These are phyloP conservation scores for Hirtodrosophila confusa DNA, from an alignment of 2,888 invertebrate genomes.

Conservation along the genomic window DNA sequence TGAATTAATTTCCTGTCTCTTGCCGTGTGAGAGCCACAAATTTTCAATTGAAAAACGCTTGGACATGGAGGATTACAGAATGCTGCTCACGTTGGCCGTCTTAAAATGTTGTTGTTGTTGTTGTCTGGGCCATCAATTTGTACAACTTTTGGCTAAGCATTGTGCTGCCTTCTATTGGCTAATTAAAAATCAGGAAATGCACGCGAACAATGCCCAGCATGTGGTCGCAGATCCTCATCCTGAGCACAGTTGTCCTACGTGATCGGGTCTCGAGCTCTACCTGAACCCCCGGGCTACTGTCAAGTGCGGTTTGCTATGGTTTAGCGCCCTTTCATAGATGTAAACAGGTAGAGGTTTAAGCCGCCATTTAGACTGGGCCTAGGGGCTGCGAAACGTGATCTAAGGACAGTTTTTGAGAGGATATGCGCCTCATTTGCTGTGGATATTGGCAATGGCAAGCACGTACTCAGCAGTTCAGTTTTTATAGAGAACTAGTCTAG, in stretches of 20 bases:
- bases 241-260: slow-evolving; percentile 20
- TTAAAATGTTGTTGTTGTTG: slow-evolving; percentile 1
- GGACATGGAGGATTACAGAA: slow-evolving; percentile 29
- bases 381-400: slow-evolving; percentile 46
- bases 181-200: slow-evolving; percentile 77
- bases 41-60: slow-evolving; percentile 34
- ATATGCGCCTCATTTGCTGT: slow-evolving; percentile 54
- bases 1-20: slow-evolving; percentile 66
- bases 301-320: slow-evolving; percentile 64
- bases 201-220: slow-evolving; percentile 47
- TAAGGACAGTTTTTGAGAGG: slow-evolving; percentile 29
- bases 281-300: slow-evolving; percentile 49
- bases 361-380: slow-evolving; percentile 18
- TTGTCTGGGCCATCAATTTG: slow-evolving; percentile 27
- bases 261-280: slow-evolving; percentile 40
- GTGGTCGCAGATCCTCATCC: slow-evolving; percentile 24
- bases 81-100: slow-evolving; percentile 57
- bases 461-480: slow-evolving; percentile 30
- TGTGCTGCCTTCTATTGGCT: slow-evolving; percentile 54
- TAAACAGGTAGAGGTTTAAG: slow-evolving; percentile 45
- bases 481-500: slow-evolving; percentile 21
- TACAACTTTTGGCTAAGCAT: slow-evolving; percentile 27
- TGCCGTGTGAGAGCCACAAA: slow-evolving; percentile 7
- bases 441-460: slow-evolving; percentile 41
- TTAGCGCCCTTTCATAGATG: slow-evolving; percentile 48